Conservation (phyloP, 1,140 invertebrate genomes). For the Melanaphis sacchari region DNA sequence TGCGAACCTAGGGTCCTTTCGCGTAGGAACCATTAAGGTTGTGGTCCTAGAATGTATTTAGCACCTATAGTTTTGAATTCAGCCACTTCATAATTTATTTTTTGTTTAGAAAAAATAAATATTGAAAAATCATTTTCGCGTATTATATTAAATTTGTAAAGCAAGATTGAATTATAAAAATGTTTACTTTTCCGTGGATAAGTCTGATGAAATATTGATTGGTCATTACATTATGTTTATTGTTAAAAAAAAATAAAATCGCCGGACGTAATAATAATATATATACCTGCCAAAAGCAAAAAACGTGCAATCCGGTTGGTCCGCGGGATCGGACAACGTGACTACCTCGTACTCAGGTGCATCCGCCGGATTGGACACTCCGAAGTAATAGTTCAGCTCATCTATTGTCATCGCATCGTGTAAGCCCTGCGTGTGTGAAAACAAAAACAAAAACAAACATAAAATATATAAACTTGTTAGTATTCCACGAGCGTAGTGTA, state of each 20-base stretch:
- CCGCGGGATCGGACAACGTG: background rate
- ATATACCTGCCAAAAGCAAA: conserved; percentile 36
- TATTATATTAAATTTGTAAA: background rate
- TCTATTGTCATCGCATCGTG: conserved; percentile 36
- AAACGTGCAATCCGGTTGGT: conserved; percentile 2
- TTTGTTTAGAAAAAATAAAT: background rate
- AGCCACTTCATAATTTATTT: too few relatives aligned
- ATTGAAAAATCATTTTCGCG: background rate
- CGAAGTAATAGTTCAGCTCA: conserved; percentile 43
- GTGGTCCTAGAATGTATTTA: too few relatives aligned
- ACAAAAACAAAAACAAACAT: background rate
- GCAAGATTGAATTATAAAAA: background rate
- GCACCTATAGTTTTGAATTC: too few relatives aligned
- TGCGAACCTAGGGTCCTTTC: background rate
- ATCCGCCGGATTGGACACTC: background rate
- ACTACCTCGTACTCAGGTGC: conserved; percentile 38
- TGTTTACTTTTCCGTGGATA: background rate
- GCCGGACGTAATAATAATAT: background rate
- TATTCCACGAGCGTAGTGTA: background rate
- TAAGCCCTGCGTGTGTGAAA: background rate
- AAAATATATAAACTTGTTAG: background rate
- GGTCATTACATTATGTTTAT: background rate
- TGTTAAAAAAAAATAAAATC: background rate
- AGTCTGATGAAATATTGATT: background rate
- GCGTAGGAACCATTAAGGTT: too few relatives aligned